These are phyloP conservation scores for Metopia argyrocephala DNA, from an alignment of 2,888 invertebrate genomes.

Conservation along the genomic window DNA sequence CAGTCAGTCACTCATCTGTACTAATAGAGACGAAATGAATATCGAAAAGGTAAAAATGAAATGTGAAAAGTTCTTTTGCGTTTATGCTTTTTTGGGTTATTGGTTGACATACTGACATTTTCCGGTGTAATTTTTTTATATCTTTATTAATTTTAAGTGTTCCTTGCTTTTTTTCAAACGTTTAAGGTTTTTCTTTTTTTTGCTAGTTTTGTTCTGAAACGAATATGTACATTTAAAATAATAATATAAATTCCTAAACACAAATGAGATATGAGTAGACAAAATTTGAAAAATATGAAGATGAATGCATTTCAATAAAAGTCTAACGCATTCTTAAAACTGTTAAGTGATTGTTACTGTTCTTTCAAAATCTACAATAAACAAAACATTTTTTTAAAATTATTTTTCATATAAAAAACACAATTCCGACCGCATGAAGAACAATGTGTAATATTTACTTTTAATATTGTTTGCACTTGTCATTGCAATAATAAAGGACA, in stretches of 20 bases:
- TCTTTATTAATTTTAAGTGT: slow-evolving; percentile 24
- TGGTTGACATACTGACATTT: slow-evolving; percentile 51
- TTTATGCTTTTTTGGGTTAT: slow-evolving; percentile 20
- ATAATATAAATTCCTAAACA: background rate
- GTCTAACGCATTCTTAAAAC: too few relatives aligned
- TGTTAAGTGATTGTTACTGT: too few relatives aligned
- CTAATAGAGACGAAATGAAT: slow-evolving; percentile 27
- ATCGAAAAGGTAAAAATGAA: slow-evolving; percentile 30
- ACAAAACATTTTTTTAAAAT: too few relatives aligned
- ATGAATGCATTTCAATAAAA: too few relatives aligned
- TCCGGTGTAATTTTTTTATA: slow-evolving; percentile 22
- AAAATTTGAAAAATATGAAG: background rate
- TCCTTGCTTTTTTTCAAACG: background rate
- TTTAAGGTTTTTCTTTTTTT: background rate
- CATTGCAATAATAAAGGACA: slow-evolving; percentile 31
- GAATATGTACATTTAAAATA: background rate
- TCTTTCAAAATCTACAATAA: too few relatives aligned
- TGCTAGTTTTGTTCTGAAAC: background rate
- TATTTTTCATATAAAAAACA: too few relatives aligned
- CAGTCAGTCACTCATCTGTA: background rate
- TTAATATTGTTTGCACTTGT: background rate
- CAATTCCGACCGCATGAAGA: too few relatives aligned
- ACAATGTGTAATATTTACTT: too few relatives aligned
- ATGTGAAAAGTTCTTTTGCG: slow-evolving; percentile 23
- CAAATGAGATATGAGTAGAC: background rate